Conservation (phyloP, 2,113 vertebrate genomes). For the Oriolus oriolus region DNA sequence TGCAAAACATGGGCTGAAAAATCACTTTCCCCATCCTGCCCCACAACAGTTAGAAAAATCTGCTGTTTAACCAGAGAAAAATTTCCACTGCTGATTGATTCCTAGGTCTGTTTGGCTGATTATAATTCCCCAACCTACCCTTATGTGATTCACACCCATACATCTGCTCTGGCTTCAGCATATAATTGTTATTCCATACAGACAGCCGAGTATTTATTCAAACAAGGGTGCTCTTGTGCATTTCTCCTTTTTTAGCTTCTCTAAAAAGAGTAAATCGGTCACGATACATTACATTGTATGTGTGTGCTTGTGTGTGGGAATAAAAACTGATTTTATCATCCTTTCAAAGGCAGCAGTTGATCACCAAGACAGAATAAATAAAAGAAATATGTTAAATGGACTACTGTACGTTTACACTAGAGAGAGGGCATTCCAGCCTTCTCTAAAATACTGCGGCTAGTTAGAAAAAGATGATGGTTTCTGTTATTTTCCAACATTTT, state of each 20-base stretch:
- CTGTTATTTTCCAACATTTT: background rate
- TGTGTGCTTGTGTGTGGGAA: background rate
- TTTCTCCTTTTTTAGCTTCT: slow-evolving; percentile 3
- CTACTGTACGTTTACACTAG: background rate
- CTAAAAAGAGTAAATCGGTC: background rate
- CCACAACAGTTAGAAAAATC: background rate
- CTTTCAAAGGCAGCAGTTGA: slow-evolving; percentile 33
- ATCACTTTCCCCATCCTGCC: background rate
- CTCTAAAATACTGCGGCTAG: background rate
- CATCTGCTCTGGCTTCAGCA: slow-evolving; percentile 46
- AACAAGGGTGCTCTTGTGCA: slow-evolving; percentile 44
- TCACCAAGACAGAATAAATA: slow-evolving; percentile 17
- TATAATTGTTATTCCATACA: slow-evolving; percentile 56
- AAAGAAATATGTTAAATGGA: background rate
- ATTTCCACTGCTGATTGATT: slow-evolving; percentile 27
- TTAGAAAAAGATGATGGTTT: background rate
- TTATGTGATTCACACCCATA: slow-evolving; percentile 53
- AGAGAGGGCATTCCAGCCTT: background rate
- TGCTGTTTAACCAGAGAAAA: background rate
- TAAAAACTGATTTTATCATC: slow-evolving; percentile 12
- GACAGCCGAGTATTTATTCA: slow-evolving; percentile 44
- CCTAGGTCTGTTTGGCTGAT: slow-evolving; percentile 39
- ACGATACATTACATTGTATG: slow-evolving; percentile 6
- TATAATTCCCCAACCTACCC: slow-evolving; percentile 34
- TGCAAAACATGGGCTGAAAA: background rate